Conservation (phyloP, 2,797 vertebrate species). For the Centropyge bicolor region DNA sequence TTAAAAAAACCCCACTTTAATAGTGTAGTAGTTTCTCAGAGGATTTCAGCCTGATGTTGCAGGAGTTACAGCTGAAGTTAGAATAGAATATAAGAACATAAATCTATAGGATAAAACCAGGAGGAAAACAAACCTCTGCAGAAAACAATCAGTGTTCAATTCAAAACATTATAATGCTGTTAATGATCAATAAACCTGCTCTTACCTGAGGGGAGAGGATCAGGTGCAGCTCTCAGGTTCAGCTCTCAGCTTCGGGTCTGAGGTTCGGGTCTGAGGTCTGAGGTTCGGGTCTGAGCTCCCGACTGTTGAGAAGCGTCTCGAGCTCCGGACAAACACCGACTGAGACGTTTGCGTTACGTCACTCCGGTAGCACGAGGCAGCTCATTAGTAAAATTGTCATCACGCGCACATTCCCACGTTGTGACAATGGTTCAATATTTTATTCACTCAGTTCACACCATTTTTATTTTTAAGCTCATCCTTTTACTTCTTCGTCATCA, state of each 20-base stretch:
- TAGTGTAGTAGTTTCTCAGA: not conserved
- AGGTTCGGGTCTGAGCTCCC: too few relatives aligned
- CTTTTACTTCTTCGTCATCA: too few relatives aligned
- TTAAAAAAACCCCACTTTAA: not conserved
- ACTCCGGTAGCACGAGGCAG: conserved; percentile 31
- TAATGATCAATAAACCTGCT: too few relatives aligned
- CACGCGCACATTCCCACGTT: conserved; percentile 60
- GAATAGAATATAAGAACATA: not conserved
- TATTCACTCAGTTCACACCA: not conserved
- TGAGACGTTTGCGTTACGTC: conserved; percentile 15
- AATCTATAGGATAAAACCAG: not conserved
- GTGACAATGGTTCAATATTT: conserved; percentile 9
- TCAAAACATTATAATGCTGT: too few relatives aligned
- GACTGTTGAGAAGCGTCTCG: not conserved
- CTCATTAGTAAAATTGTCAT: conserved; percentile 54
- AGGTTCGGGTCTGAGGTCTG: not conserved
- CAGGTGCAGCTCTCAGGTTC: not conserved
- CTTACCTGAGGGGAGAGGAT: conserved; percentile 36
- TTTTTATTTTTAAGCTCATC: not conserved
- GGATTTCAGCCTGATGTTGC: not conserved
- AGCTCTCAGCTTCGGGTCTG: not conserved
- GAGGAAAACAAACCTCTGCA: not conserved
- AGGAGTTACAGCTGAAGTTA: not conserved
- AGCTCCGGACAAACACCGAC: not conserved
- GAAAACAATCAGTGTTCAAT: not conserved